Conservation (phyloP, 2,797 vertebrate genomes). For the Catamblyrhynchus diadema region DNA sequence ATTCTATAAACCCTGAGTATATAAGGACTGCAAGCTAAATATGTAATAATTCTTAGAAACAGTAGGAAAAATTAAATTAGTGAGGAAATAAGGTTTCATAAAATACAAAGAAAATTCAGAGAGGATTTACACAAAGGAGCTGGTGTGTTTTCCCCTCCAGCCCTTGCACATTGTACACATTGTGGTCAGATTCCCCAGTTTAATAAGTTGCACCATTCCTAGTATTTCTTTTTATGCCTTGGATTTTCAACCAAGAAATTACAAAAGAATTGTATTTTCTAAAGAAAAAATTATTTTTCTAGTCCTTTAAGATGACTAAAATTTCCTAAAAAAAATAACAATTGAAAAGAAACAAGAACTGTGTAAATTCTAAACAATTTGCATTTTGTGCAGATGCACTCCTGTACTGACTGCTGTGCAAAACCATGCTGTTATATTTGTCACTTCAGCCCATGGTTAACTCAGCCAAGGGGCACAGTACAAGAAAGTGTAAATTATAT, state of each 20-base stretch:
- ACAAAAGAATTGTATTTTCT: background rate
- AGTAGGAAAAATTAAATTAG: background rate
- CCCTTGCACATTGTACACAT: background rate
- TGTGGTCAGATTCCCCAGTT: background rate
- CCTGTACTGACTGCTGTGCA: background rate
- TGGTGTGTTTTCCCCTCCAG: background rate
- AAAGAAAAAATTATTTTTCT: background rate
- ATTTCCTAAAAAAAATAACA: background rate
- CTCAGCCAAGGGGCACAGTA: conserved; percentile 5
- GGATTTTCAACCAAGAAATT: background rate
- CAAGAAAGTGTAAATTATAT: background rate
- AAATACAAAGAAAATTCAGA: background rate
- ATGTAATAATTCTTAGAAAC: background rate
- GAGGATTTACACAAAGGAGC: background rate
- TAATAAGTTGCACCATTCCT: background rate
- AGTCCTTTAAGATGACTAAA: background rate
- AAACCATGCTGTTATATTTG: background rate
- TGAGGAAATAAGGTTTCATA: background rate
- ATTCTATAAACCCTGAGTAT: background rate
- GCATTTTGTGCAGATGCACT: background rate
- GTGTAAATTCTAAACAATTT: background rate
- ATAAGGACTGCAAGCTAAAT: background rate
- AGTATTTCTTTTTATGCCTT: background rate
- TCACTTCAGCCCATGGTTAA: background rate
- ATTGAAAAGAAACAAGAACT: background rate